Base-by-base conservation (phyloP, 2,888 invertebrate species). In the Hydrotaea diabolus region DNA sequence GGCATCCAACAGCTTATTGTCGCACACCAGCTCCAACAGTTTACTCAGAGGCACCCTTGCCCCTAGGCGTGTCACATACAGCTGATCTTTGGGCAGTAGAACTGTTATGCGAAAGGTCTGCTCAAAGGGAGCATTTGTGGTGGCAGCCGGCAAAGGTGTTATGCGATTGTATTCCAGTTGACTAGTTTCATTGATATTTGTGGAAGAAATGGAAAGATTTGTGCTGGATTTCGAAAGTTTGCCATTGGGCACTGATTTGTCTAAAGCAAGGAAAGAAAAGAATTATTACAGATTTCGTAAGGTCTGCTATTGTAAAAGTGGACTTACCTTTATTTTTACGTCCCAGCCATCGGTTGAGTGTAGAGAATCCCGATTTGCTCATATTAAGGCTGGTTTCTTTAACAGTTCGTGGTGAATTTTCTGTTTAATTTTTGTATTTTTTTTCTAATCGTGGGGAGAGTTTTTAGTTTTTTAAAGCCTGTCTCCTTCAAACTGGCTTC, bases 51-150 rank as follows among this genome's bases (percentile, higher is more conserved):
- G 93, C 72, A 95, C 95, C 87, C 95, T 94, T 15, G 95, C 95
- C 86, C 95, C 95, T 83, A 96, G 94, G 85, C 97, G 93, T 55
- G 95, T 94, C 13, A 97, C 96, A 92, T 95, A 96, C 80, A 97
- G 93, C 92, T 97, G 97, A 90, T 96, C 96, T 87, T 95, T 94
- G 43, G 97, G 97, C 87, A 97, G 93, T 90, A 96, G 95, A 46
- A 97, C 96, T 91, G 92, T 93, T 43, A 93, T 92, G 79, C 93
- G 92, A 80, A 93, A 93, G 15, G 91, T 92, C 87, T 93, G 93
- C 88, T 93, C 93, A 80, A 93, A 93, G 49, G 93, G 92, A 15
- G 92, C 92, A 89, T 92, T 92, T 77, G 90, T 92, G 72, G 92
- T 91, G 81, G 90, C 91, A 75, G 89, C 91, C 62, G 92, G 91